These are phyloP conservation scores for Encarsia formosa DNA, from an alignment of 2,888 invertebrate genomes.

Conservation along the genomic window DNA sequence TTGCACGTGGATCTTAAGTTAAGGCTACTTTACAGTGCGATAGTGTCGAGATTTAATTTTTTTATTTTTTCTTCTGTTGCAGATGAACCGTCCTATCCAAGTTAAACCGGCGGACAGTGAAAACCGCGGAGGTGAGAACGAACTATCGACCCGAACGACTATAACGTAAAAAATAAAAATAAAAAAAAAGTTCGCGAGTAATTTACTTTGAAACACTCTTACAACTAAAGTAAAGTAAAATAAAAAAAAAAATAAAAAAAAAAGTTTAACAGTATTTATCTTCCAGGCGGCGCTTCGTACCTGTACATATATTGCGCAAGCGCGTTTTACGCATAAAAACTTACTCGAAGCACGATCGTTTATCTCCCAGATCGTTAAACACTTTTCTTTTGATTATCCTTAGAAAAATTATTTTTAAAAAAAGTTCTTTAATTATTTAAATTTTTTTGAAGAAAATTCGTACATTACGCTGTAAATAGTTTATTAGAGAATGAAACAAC, in stretches of 20 bases:
- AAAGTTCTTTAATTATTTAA: no score
- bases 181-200: constrained; percentile 3
- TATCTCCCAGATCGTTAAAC: constrained; percentile 6
- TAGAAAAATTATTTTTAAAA: no score
- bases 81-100: constrained; percentile 99
- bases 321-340: neutral
- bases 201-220: neutral
- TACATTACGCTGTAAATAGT: no score
- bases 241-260: neutral
- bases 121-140: constrained; percentile 87
- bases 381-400: neutral
- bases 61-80: constrained; percentile 57
- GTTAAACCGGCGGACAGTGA: constrained; percentile 99
- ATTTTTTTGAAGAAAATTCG: no score
- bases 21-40: no score
- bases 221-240: no score
- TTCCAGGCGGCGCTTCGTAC: neutral
- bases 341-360: constrained; percentile 14
- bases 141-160: constrained; percentile 30
- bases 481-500: no score
- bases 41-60: no score
- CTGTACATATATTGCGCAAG: neutral
- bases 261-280: neutral
- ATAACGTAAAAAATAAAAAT: constrained; percentile 14
- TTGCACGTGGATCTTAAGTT: no score